Conservation (phyloP, 1,140 invertebrate genomes). For the Drosophila mojavensis region DNA sequence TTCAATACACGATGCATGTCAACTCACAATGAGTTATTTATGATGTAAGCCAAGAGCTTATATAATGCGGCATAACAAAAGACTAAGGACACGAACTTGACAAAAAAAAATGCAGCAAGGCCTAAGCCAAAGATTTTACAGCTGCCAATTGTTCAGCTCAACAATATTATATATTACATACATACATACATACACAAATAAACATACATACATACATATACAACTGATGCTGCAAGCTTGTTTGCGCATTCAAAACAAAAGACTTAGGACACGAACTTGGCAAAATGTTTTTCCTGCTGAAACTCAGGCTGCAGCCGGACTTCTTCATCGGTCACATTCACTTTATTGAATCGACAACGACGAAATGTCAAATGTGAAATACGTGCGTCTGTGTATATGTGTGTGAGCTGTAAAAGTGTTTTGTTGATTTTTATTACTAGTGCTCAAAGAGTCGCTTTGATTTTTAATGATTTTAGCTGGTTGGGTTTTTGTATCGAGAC, state of each 20-base stretch:
- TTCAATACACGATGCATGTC: neutral
- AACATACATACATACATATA: too few species aligned
- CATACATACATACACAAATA: too few species aligned
- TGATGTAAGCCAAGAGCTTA: neutral
- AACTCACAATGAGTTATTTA: too few species aligned
- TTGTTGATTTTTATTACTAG: conserved; percentile 38
- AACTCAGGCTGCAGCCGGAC: neutral
- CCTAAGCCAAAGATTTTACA: neutral
- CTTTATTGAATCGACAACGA: too few species aligned
- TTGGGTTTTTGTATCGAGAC: conserved; percentile 42
- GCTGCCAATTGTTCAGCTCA: neutral
- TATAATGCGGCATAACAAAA: conserved; percentile 25
- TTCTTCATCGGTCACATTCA: neutral
- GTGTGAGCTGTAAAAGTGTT: conserved; percentile 23
- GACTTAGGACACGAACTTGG: conserved; percentile 54
- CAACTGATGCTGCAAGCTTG: too few species aligned
- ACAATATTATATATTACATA: neutral
- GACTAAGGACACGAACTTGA: conserved; percentile 58
- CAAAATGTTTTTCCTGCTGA: neutral
- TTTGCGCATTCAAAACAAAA: conserved; percentile 19
- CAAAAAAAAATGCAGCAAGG: neutral
- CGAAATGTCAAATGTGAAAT: conserved; percentile 1
- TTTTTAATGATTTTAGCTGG: conserved; percentile 45
- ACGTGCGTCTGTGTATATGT: neutral
- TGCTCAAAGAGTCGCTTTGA: conserved; percentile 38